These are phyloP conservation scores for Coilia nasus DNA, from an alignment of 2,797 vertebrate species.

Conservation along the genomic window DNA sequence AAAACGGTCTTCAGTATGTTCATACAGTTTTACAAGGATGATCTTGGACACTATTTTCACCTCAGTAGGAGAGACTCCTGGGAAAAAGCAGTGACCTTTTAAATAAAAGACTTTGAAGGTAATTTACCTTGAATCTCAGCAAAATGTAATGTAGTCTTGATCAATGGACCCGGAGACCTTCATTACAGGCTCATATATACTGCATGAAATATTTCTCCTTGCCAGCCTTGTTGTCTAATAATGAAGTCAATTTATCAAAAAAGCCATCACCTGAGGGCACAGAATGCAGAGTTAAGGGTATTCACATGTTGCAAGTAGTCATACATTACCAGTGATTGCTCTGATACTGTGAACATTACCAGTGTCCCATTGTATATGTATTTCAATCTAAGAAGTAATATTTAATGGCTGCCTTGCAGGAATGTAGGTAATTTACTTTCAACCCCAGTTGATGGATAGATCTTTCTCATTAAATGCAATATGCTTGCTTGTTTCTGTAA, in stretches of 20 bases:
- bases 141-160: neutral
- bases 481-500: neutral
- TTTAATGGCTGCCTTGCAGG: neutral
- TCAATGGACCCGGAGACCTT: neutral
- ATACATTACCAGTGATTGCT: neutral
- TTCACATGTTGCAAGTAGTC: neutral
- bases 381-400: neutral
- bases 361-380: neutral
- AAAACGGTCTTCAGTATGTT: neutral
- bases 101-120: neutral
- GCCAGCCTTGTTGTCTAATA: neutral
- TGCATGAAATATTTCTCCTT: neutral
- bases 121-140: neutral
- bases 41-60: neutral
- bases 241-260: conserved; percentile 1
- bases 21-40: neutral
- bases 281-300: neutral
- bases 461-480: neutral
- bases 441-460: neutral
- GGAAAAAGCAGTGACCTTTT: neutral
- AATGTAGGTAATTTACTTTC: neutral
- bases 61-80: neutral
- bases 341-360: neutral
- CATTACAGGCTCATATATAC: neutral
- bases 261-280: neutral